Base-by-base conservation (phyloP, 2,797 vertebrate genomes). In the Sylvia borin region DNA sequence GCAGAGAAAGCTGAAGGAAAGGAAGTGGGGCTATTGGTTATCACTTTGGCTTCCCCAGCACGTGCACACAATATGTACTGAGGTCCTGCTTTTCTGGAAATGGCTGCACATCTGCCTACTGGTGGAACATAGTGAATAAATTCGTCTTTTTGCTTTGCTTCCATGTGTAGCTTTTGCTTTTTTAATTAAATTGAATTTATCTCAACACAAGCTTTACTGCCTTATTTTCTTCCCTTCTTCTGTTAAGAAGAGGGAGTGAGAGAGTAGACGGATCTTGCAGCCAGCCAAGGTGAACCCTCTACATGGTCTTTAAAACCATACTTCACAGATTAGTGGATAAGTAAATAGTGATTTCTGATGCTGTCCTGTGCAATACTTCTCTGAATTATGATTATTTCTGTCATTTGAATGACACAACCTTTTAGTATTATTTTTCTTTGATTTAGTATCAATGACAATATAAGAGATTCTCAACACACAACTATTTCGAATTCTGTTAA, bases 41-140 rank as follows among this genome's bases (percentile, higher is more conserved):
- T 32, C 27, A 27, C 16, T 62, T 75, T 40, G 12, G 10, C 36
- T 84, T 55, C 53, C 34, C 22, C 29, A 60, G 40, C 20, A 64
- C 4, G 2, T 34, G 48, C 13, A n/a, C 9, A 5, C 11, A 10
- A 11, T 0, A 1, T 26, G 5, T 51, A 15, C 16, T 4, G n/a
- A 66, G 15, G 42, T 14, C 25, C 13, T 54, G 19, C 22, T 90
- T 83, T 88, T 48, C 65, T 71, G 27, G 53, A 70, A 80, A 67
- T 57, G 29, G 6, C 36, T 83, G 55, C 32, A 38, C 6, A 32
- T 40, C 51, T 83, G 16, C 34, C 34, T 42, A 24, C 38, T 2
- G 2, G 9, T 53, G 24, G 32, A 55, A 74, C 10, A 3, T 2
- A 45, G 15, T 34, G 18, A 71, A 48, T 32, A 45, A 61, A 65